These are phyloP conservation scores for Holacanthella duospinosa DNA, from an alignment of 2,888 invertebrate species.

Conservation along the genomic window DNA sequence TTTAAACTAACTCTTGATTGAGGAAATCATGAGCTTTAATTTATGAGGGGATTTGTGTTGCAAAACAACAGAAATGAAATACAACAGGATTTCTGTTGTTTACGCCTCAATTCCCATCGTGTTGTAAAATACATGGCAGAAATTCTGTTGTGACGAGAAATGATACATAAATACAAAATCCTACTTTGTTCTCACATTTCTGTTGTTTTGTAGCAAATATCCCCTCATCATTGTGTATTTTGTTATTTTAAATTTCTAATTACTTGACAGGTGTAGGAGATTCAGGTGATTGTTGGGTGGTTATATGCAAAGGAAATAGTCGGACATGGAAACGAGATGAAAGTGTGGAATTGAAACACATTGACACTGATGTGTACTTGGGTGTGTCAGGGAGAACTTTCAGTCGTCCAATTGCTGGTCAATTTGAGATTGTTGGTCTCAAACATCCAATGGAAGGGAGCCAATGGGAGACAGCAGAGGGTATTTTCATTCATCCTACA, in stretches of 20 bases:
- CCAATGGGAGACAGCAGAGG: conserved; percentile 88
- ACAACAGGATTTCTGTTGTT: too few species aligned
- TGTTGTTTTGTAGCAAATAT: too few species aligned
- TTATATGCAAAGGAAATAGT: conserved; percentile 71
- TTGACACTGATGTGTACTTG: conserved; percentile 77
- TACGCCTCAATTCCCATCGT: too few species aligned
- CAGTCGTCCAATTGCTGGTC: conserved; percentile 91
- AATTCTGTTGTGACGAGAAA: too few species aligned
- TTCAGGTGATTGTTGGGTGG: conserved; percentile 86
- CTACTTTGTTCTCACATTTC: too few species aligned
- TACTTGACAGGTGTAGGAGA: conserved; percentile 59
- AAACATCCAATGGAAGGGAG: conserved; percentile 62
- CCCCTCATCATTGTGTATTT: too few species aligned
- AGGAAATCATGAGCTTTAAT: too few species aligned
- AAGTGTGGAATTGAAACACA: conserved; percentile 72
- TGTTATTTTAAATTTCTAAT: not conserved
- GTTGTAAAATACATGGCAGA: too few species aligned
- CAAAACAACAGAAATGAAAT: too few species aligned
- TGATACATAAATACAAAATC: too few species aligned
- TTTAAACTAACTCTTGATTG: not conserved
- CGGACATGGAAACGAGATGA: conserved; percentile 73
- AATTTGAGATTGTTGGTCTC: conserved; percentile 82
- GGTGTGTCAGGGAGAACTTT: conserved; percentile 84
- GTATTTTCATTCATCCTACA: conserved; percentile 79
- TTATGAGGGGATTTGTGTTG: too few species aligned